Percentiles rank a stretch among this genome's conserved stretches.
These are phyloP conservation scores for Clamator glandarius DNA, from an alignment of 2,797 vertebrate species.

Conservation along the genomic window DNA sequence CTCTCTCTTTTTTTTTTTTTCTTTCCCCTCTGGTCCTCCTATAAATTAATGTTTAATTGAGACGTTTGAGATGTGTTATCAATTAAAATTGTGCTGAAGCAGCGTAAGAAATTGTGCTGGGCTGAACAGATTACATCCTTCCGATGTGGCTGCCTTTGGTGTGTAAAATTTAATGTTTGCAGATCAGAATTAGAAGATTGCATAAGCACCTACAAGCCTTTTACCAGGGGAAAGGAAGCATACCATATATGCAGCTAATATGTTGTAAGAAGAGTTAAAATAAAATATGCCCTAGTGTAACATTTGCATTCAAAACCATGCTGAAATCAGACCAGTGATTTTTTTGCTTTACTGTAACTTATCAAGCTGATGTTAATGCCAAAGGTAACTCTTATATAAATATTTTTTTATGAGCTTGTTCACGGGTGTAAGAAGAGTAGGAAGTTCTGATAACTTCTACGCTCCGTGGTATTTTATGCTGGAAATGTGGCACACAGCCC, in stretches of 20 bases:
- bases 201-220: neutral
- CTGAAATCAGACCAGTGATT: neutral
- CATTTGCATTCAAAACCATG: neutral
- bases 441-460: slow-evolving; percentile 3
- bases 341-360: neutral
- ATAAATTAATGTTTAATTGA: slow-evolving; percentile 22
- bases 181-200: neutral
- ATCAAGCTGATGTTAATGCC: neutral
- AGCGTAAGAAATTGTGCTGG: neutral
- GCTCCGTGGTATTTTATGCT: neutral
- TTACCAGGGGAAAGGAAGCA: neutral
- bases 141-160: neutral
- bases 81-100: neutral
- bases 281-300: neutral
- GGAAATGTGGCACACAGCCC: neutral
- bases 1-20: neutral
- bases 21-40: neutral
- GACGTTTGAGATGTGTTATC: neutral
- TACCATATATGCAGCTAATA: neutral
- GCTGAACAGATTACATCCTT: neutral
- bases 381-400: neutral
- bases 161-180: neutral
- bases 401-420: neutral
- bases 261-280: neutral
- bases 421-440: neutral